Base-by-base conservation (phyloP, 1,140 invertebrate species). In the Drosophila pandora region DNA sequence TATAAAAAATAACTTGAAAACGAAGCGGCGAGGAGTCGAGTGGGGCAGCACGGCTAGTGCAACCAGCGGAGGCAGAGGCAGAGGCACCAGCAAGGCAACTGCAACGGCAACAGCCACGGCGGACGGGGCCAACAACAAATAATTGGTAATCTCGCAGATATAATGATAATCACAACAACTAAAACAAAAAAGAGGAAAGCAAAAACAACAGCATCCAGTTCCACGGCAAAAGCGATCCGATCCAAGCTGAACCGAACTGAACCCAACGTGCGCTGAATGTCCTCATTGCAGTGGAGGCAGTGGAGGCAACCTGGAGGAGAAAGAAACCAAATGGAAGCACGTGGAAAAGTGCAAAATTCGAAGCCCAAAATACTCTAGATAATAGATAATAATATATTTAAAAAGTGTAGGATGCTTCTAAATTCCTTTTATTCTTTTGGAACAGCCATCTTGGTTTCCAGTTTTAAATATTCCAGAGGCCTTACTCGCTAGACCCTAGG, bases 91-190 rank as follows among this genome's bases (percentile, higher is more conserved):
- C 13, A 56, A 25, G 70, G 52, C 65, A 48, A 60, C 43, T 43
- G 23, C 45, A 56, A 25, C 30, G 61, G 45, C 39, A 48, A 65
- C 70, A 70, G 41, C 13, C 41, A 17, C 9, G 5, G 41, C 41
- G 5, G 41, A 13, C 7, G 41, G n/a, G n/a, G 13, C 39, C 75
- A 75, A 80, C 78, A 80, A 76, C 81, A 85, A 84, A 84, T 84
- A 84, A 84, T 84, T 84, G 81, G 81, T 84, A 84, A 84, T 84
- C 81, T 84, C 76, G 77, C 81, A 84, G 81, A 84, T 84, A 84
- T 84, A 84, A 84, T 84, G 81, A 84, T 84, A 84, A 85, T 84
- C 81, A 84, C 81, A 84, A 84, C 76, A 84, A 83, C 75, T 82
- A 65, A 72, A 80, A 58, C 41, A 49, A 23, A 70, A 55, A 34